Percentiles rank a stretch among this genome's conserved stretches.
Evolutionary conservation across 2,888 invertebrate genomes (phyloP).

Genomic region (Brenthis daphne): DNA sequence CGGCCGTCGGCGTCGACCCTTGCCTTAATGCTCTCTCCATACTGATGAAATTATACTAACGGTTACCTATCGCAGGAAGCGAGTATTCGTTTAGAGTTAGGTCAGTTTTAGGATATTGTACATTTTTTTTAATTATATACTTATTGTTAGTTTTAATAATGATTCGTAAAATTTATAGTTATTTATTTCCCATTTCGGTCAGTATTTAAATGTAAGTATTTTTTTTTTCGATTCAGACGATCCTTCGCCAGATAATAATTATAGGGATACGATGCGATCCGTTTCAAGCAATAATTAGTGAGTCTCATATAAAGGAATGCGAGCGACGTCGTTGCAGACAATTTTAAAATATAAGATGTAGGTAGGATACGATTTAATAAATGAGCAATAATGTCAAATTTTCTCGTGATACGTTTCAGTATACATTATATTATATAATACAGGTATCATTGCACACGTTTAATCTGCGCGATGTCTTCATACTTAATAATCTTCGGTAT

Average conservation of each 20-base stretch:
- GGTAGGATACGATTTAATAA: constrained; percentile 21
- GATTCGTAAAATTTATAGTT: constrained; percentile 67
- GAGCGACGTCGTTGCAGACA: constrained; percentile 29
- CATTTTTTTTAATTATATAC: constrained; percentile 66
- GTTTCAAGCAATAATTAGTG: constrained; percentile 61
- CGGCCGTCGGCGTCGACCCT: constrained; percentile 44
- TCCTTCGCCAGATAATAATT: constrained; percentile 62
- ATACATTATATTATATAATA: constrained; percentile 18
- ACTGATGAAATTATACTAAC: constrained; percentile 75
- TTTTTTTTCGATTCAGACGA: constrained; percentile 51
- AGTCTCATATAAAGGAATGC: constrained; percentile 39
- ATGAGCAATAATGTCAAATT: constrained; percentile 32
- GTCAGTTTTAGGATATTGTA: constrained; percentile 66
- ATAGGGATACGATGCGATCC: constrained; percentile 54
- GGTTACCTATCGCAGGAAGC: constrained; percentile 80
- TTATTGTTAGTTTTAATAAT: constrained; percentile 51
- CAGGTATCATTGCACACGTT: constrained; percentile 32
- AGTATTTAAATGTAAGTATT: constrained; percentile 81
- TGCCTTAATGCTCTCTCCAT: constrained; percentile 80
- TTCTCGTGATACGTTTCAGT: constrained; percentile 29
- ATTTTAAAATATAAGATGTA: constrained; percentile 24
- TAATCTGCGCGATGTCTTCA: constrained; percentile 31
- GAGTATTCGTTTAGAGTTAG: constrained; percentile 78
- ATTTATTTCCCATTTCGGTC: constrained; percentile 81
- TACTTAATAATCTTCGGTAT: constrained; percentile 40